These are phyloP conservation scores for Drosophila lacertosa DNA, from an alignment of 1,140 invertebrate genomes.

Conservation along the genomic window DNA sequence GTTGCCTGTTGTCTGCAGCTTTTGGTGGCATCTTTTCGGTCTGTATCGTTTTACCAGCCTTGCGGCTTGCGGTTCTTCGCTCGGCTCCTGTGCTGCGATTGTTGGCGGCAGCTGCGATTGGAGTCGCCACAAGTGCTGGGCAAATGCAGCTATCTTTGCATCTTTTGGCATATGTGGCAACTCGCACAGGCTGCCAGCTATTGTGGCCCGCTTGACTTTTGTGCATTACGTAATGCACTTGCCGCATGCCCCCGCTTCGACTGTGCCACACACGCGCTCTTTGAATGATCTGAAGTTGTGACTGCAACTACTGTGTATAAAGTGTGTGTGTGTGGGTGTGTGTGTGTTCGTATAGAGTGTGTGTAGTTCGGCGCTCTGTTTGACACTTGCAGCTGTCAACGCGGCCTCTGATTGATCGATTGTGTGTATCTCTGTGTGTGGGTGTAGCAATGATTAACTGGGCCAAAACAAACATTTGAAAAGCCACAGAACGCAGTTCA, in stretches of 20 bases:
- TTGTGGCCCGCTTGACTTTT: slow-evolving; percentile 74
- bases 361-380: slow-evolving; percentile 71
- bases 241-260: slow-evolving; percentile 39
- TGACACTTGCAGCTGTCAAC: slow-evolving; percentile 79
- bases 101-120: slow-evolving; percentile 34
- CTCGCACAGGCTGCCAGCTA: slow-evolving; percentile 21
- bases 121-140: slow-evolving; percentile 43
- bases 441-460: slow-evolving; percentile 38
- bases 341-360: slow-evolving; percentile 6
- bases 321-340: slow-evolving; percentile 37
- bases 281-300: slow-evolving; percentile 27
- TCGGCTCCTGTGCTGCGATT: slow-evolving; percentile 1
- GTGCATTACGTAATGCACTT: slow-evolving; percentile 68
- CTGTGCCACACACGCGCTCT: slow-evolving; percentile 58
- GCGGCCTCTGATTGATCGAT: slow-evolving; percentile 68
- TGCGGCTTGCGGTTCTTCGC: slow-evolving; percentile 20
- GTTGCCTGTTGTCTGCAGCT: not conserved
- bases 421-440: slow-evolving; percentile 1
- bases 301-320: slow-evolving; percentile 11
- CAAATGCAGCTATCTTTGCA: slow-evolving; percentile 34
- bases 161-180: slow-evolving; percentile 53
- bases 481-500: not conserved
- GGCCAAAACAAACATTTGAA: slow-evolving; percentile 31
- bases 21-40: slow-evolving; percentile 13
- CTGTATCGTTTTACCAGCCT: slow-evolving; percentile 36